Base-by-base conservation (phyloP, 2,888 invertebrate species). In the Cylloceria caligata region DNA sequence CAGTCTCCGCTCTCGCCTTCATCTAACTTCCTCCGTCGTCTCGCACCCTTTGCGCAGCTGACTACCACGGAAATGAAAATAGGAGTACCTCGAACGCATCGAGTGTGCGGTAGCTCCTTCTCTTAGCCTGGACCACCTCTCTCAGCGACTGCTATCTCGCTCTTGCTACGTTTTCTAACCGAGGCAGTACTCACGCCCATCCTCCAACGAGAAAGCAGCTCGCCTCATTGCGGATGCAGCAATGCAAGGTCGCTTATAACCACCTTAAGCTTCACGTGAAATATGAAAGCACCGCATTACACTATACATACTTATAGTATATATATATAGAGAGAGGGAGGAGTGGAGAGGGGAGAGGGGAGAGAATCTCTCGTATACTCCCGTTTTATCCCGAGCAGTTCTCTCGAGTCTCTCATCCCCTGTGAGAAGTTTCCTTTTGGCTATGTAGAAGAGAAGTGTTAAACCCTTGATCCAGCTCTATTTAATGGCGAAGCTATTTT, bases 181-280 rank as follows among this genome's bases (percentile, higher is more conserved):
- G 13, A 16, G 34, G 36, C 57, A 27, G 45, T 42, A 71, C 39
- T 57, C 49, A 47, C 27, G 24, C 75, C 52, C 76, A 47, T 72
- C 60, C 42, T 34, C 60, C 83, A 72, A 68, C 80, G 62, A 76
- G 80, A 79, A 57, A 65, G 65, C 65, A 57, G 34, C 68, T 75
- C 65, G 88, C 84, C 87, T 90, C 89, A 87, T 90, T 88, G 85
- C 80, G 73, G 76, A 89, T 88, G 87, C 89, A 88, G 87, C 89
- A 89, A 88, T 86, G 86, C 87, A 80, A 86, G 84, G 78, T 86
- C 85, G 82, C 89, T 87, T 86, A 87, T 87, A 89, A 87, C 87
- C 85, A 85, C 84, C 76, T 84, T 82, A 86, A 85, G 81, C 82
- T 83, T 82, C 80, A 77, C 83, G 83, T 84, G 86, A 87, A 88